phyloP scores from a whole-genome alignment of 2,113 vertebrate species.

The Seriola quinqueradiata region DNA sequence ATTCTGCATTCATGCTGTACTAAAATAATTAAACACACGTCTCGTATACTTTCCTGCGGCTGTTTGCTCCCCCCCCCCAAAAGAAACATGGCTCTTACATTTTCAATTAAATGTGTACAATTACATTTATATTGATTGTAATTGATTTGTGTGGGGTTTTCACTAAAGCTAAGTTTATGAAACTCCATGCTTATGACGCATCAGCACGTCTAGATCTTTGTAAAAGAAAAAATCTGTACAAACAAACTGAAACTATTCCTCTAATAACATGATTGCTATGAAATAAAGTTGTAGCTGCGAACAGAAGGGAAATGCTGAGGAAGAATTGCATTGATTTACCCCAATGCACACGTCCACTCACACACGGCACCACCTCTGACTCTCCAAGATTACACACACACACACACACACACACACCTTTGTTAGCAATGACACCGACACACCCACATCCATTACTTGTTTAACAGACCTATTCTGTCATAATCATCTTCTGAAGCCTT shows the following conservation, averaged over 20 bases:
- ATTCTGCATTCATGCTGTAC: not conserved
- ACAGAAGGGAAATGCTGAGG: not conserved
- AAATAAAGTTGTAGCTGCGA: not conserved
- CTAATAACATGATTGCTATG: not conserved
- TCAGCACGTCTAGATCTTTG: too few species aligned
- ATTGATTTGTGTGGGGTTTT: not conserved
- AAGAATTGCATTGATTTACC: not conserved
- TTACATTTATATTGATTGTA: not conserved
- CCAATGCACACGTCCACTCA: not conserved
- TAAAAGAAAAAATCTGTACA: too few species aligned
- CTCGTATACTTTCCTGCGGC: not conserved
- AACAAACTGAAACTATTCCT: too few species aligned
- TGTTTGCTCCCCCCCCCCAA: too few species aligned
- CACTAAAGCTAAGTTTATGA: not conserved
- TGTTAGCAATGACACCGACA: not conserved
- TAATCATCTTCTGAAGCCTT: not conserved
- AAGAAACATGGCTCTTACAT: not conserved
- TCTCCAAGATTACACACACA: not conserved
- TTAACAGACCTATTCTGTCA: constrained; percentile 28
- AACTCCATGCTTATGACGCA: too few species aligned
- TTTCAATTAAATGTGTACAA: not conserved
- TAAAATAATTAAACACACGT: not conserved
- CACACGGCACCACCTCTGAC: not conserved
- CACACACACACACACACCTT: not conserved
- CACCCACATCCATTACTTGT: constrained; percentile 29